These are phyloP conservation scores for Thalpophila matura DNA, from an alignment of 2,888 invertebrate species.

Conservation along the genomic window DNA sequence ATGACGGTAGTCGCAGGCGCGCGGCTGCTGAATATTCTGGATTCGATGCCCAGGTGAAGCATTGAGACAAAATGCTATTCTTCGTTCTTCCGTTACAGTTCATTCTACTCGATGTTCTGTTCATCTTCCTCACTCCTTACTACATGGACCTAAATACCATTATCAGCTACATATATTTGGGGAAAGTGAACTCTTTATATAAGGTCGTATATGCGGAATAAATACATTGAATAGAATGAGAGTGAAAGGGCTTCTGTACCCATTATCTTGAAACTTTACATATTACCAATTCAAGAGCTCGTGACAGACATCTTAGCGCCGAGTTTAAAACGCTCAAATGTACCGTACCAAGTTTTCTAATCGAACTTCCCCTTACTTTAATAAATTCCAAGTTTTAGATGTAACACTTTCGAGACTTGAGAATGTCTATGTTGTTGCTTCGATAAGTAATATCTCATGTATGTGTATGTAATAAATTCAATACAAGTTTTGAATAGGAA, in stretches of 20 bases:
- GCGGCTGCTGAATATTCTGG: too few species aligned
- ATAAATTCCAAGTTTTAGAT: constrained; percentile 30
- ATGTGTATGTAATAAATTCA: constrained; percentile 20
- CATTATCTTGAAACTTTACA: constrained; percentile 34
- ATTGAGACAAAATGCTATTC: too few species aligned
- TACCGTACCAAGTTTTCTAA: constrained; percentile 42
- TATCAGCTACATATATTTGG: too few species aligned
- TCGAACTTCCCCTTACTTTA: constrained; percentile 31
- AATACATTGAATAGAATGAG: neutral
- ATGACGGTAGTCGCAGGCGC: too few species aligned
- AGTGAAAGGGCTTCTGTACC: constrained; percentile 4
- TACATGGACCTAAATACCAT: too few species aligned
- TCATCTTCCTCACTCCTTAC: too few species aligned
- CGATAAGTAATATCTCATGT: constrained; percentile 8
- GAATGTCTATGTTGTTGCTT: constrained; percentile 9
- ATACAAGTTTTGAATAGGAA: constrained; percentile 22
- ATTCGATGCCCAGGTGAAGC: too few species aligned
- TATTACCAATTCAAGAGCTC: constrained; percentile 36
- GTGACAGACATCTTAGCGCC: constrained; percentile 4
- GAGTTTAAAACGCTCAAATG: constrained; percentile 27
- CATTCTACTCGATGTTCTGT: too few species aligned
- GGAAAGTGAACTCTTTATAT: too few species aligned
- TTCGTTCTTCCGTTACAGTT: too few species aligned
- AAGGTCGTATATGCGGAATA: too few species aligned
- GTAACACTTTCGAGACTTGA: constrained; percentile 4